Evolutionary conservation across 2,113 vertebrate species (phyloP).

Genomic region (Nicator chloris): DNA sequence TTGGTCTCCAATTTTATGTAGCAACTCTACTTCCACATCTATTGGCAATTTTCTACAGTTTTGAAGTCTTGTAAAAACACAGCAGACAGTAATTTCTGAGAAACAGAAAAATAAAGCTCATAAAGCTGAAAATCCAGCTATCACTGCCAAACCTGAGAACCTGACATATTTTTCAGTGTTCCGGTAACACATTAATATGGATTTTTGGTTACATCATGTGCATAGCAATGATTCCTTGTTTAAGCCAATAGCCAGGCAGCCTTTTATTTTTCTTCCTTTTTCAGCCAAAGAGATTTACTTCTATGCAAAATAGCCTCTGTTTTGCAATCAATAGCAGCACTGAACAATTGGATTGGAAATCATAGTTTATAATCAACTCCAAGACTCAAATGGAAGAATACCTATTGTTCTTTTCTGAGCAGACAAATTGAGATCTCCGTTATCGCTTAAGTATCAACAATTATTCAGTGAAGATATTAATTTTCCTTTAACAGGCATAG

Average conservation of each 20-base stretch:
- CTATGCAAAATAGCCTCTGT: not conserved
- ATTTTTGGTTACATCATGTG: not conserved
- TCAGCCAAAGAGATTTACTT: not conserved
- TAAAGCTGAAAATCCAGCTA: not conserved
- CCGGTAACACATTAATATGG: not conserved
- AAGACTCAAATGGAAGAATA: not conserved
- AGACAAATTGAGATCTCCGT: not conserved
- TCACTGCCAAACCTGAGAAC: not conserved
- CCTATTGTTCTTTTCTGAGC: not conserved
- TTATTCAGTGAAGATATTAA: not conserved
- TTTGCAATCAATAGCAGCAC: slow-evolving; percentile 19
- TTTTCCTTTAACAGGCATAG: slow-evolving; percentile 10
- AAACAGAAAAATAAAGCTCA: not conserved
- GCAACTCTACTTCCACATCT: not conserved
- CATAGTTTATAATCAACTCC: not conserved
- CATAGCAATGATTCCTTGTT: not conserved
- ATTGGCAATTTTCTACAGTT: not conserved
- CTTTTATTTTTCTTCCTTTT: not conserved
- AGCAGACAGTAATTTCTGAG: not conserved
- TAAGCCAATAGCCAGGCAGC: not conserved
- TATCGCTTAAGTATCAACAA: slow-evolving; percentile 26
- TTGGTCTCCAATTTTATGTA: not conserved
- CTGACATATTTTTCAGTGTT: not conserved
- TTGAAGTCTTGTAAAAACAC: not conserved
- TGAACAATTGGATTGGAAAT: slow-evolving; percentile 27